These are phyloP conservation scores for Sebastiscus tertius DNA, from an alignment of 2,797 vertebrate genomes.

Conservation along the genomic window DNA sequence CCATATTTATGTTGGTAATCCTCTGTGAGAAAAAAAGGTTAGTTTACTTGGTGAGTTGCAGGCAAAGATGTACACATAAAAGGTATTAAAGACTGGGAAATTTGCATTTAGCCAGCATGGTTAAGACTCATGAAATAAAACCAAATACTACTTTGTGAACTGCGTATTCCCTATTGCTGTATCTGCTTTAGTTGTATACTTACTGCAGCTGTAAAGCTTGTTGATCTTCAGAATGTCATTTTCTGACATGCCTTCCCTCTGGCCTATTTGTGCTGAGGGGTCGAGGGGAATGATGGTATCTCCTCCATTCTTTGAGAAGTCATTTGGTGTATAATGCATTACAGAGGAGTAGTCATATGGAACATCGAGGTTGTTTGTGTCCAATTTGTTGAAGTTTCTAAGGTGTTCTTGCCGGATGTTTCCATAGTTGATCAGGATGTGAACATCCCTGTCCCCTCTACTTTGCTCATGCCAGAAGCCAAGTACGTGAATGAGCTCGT, in stretches of 20 bases:
- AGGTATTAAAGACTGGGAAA: not conserved
- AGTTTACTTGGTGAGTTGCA: not conserved
- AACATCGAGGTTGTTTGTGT: not conserved
- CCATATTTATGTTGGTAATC: not conserved
- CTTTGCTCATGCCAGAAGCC: slow-evolving; percentile 33
- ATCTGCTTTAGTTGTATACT: not conserved
- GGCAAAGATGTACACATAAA: not conserved
- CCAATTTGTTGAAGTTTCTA: rapidly evolving
- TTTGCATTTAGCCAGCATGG: not conserved
- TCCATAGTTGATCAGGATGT: not conserved
- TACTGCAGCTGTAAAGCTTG: slow-evolving; percentile 11
- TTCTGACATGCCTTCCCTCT: not conserved
- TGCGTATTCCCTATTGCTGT: rapidly evolving
- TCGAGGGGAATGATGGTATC: not conserved
- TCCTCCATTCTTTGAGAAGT: not conserved
- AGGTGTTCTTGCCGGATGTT: rapidly evolving
- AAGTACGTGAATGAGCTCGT: slow-evolving; percentile 16
- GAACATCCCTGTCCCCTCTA: slow-evolving; percentile 3
- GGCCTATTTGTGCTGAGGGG: not conserved
- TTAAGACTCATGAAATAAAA: not conserved
- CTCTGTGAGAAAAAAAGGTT: not conserved
- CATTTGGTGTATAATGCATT: not conserved
- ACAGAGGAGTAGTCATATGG: slow-evolving; percentile 24
- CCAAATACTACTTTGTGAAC: not conserved
- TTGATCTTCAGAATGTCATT: slow-evolving; percentile 28